phyloP scores from a whole-genome alignment of 2,797 vertebrate genomes.

The Coreius guichenoti region DNA sequence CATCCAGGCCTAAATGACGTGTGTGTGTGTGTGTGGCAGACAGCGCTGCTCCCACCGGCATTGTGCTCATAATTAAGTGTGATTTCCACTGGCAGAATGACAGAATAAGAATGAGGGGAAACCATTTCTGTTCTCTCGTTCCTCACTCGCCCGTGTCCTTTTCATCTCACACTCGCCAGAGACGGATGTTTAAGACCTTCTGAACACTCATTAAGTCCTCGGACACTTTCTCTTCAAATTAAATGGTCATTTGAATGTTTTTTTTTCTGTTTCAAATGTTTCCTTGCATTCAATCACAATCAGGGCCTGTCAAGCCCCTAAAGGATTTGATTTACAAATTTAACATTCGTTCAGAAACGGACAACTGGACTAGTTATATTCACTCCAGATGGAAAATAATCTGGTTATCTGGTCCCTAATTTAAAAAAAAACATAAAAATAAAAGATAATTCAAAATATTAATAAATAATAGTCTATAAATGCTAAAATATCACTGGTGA shows the following conservation, averaged over 20 bases:
- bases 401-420: background rate
- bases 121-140: slow-evolving; percentile 57
- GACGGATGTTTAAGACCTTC: slow-evolving; percentile 55
- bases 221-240: slow-evolving; percentile 53
- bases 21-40: background rate
- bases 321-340: background rate
- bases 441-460: background rate
- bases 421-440: background rate
- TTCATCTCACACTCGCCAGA: slow-evolving; percentile 35
- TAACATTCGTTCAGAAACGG: background rate
- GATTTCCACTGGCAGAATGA: slow-evolving; percentile 63
- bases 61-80: slow-evolving; percentile 69
- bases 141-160: background rate
- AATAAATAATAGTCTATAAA: background rate
- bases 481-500: background rate
- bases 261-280: background rate
- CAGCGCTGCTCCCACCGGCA: slow-evolving; percentile 57
- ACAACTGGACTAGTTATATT: no score
- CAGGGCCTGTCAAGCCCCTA: background rate
- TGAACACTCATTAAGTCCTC: slow-evolving; percentile 63
- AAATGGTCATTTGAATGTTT: slow-evolving; percentile 59
- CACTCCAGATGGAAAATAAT: no score
- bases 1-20: slow-evolving; percentile 55
- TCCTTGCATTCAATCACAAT: slow-evolving; percentile 11
- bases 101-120: slow-evolving; percentile 46